A percentile compares a stretch with the other conserved stretches of the same genome.
Evolutionary conservation across 2,888 invertebrate species (phyloP).

Genomic region (Pristionchus japonicus): DNA sequence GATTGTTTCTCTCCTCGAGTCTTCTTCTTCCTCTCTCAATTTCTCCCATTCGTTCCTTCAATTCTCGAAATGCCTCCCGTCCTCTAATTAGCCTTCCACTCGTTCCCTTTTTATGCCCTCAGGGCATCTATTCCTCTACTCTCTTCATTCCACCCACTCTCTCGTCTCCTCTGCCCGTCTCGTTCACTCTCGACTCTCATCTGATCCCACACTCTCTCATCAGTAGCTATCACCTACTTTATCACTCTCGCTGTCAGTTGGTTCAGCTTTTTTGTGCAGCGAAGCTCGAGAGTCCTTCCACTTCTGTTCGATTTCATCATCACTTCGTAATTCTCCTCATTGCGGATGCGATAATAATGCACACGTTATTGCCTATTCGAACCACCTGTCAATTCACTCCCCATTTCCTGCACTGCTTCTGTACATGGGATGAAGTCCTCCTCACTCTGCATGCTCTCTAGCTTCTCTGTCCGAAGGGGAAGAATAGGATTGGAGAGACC

Average conservation of each 20-base stretch:
- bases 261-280: not conserved
- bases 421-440: not conserved
- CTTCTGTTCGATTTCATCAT: no score
- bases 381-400: not conserved
- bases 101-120: conserved; percentile 6
- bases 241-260: conserved; percentile 27
- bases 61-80: conserved; percentile 4
- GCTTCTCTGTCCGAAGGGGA: not conserved
- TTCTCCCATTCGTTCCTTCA: not conserved
- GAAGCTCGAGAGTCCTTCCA: not conserved
- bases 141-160: not conserved
- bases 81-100: not conserved
- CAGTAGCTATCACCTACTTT: conserved; percentile 20
- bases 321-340: not conserved
- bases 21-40: not conserved
- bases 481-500: not conserved
- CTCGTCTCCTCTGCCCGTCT: not conserved
- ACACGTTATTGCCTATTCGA: not conserved
- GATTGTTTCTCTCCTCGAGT: no score
- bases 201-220: conserved; percentile 15
- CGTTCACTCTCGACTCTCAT: conserved; percentile 6
- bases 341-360: not conserved
- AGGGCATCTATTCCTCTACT: not conserved
- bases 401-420: not conserved
- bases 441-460: not conserved